phyloP scores from a whole-genome alignment of 2,797 vertebrate species.

The Sebastes goodei region DNA sequence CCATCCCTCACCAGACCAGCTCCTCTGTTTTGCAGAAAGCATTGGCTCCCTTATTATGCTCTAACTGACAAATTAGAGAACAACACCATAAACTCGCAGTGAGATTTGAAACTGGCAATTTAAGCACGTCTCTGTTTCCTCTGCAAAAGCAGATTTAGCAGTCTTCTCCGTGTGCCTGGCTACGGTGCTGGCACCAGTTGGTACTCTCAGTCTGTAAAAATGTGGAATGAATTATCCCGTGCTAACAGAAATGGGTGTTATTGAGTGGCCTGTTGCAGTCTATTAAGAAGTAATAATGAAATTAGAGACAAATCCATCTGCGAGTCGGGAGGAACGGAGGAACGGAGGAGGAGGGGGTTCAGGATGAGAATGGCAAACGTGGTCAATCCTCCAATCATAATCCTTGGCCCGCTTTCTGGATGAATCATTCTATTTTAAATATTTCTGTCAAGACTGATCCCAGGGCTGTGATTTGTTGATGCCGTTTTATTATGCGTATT shows the following conservation, averaged over 20 bases:
- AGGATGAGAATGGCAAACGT: conserved; percentile 41
- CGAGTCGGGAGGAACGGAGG: conserved; percentile 18
- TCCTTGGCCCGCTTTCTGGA: conserved; percentile 28
- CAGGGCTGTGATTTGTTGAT: conserved; percentile 42
- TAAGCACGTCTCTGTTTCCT: conserved; percentile 51
- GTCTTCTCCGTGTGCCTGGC: conserved; percentile 31
- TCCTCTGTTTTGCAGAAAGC: conserved; percentile 39
- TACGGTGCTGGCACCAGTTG: conserved; percentile 51
- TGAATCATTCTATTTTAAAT: conserved; percentile 57
- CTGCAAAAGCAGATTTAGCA: conserved; percentile 53
- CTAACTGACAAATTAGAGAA: conserved; percentile 68
- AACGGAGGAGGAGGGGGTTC: background rate
- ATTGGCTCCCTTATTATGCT: conserved; percentile 39
- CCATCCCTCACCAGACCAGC: conserved; percentile 43
- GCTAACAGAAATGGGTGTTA: conserved; percentile 68
- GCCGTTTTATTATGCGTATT: conserved; percentile 44
- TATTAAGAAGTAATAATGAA: conserved; percentile 72
- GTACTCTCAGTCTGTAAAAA: conserved; percentile 54
- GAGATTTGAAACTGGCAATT: conserved; percentile 63
- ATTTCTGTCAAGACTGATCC: conserved; percentile 47
- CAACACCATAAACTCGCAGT: conserved; percentile 46
- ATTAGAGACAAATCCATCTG: conserved; percentile 66
- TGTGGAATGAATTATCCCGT: conserved; percentile 66
- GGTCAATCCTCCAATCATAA: conserved; percentile 49
- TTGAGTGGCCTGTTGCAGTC: conserved; percentile 65